Evolutionary conservation across 1,140 invertebrate genomes (phyloP).

Genomic region (Musca domestica): DNA sequence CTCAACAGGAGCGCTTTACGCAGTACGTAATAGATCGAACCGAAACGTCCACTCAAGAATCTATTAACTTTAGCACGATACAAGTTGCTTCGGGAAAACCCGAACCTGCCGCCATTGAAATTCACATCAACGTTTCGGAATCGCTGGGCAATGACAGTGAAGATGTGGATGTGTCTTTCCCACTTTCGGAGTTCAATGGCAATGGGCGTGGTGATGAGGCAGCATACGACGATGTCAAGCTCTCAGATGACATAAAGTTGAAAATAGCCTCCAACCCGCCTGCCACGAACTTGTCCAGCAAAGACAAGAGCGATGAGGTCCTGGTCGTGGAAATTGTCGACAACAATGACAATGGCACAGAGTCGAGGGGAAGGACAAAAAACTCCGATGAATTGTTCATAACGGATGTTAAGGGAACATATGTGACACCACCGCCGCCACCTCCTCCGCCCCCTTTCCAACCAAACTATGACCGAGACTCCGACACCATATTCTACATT

Average conservation of each 20-base stretch:
- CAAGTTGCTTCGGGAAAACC: conserved; percentile 36
- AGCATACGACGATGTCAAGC: neutral
- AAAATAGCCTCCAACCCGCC: conserved; percentile 4
- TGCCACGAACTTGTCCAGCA: neutral
- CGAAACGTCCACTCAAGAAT: conserved; percentile 44
- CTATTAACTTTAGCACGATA: conserved; percentile 10
- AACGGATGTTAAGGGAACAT: conserved; percentile 32
- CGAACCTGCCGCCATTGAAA: conserved; percentile 49
- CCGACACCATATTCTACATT: conserved; percentile 53
- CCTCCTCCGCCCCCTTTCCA: conserved; percentile 32
- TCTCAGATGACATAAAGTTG: neutral
- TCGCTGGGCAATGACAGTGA: conserved; percentile 48
- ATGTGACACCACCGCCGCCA: conserved; percentile 34
- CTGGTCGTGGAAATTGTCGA: conserved; percentile 52
- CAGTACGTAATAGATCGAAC: conserved; percentile 49
- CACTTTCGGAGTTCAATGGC: conserved; percentile 31
- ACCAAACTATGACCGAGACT: conserved; percentile 43
- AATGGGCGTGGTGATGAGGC: neutral
- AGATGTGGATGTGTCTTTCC: conserved; percentile 47
- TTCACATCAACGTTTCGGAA: conserved; percentile 51
- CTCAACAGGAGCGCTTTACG: conserved; percentile 43
- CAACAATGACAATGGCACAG: conserved; percentile 32
- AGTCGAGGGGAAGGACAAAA: conserved; percentile 29
- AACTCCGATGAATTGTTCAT: conserved; percentile 47
- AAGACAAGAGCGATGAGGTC: conserved; percentile 37